These are phyloP conservation scores for Amblyopsis rosae DNA, from an alignment of 2,113 vertebrate genomes.

Conservation along the genomic window DNA sequence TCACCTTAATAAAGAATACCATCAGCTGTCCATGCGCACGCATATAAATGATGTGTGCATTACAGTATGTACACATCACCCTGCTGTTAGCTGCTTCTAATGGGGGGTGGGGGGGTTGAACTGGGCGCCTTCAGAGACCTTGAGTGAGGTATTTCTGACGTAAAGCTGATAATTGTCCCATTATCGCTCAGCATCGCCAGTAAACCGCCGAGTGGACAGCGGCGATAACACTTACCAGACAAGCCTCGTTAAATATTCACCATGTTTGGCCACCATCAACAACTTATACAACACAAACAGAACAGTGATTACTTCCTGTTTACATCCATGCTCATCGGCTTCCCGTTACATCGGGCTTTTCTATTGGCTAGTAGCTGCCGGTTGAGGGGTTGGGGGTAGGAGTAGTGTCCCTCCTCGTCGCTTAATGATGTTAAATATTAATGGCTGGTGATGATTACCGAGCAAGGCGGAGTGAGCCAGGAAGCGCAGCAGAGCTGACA, in stretches of 20 bases:
- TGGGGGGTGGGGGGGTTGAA: constrained; percentile 22
- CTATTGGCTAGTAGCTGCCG: constrained; percentile 57
- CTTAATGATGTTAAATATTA: constrained; percentile 74
- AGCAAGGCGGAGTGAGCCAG: constrained; percentile 59
- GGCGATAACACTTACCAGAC: constrained; percentile 55
- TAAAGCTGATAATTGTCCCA: constrained; percentile 67
- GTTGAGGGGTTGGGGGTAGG: constrained; percentile 17
- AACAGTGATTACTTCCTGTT: constrained; percentile 43
- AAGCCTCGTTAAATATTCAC: constrained; percentile 73
- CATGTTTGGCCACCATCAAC: constrained; percentile 67
- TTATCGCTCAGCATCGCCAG: constrained; percentile 56
- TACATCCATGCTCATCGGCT: not conserved
- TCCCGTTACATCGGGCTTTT: constrained; percentile 20
- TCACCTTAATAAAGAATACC: not conserved
- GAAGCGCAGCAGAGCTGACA: constrained; percentile 57
- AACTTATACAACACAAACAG: constrained; percentile 60
- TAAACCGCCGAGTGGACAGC: constrained; percentile 54
- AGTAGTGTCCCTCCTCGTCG: constrained; percentile 26
- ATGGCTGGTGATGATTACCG: constrained; percentile 66
- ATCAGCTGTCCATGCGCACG: constrained; percentile 6
- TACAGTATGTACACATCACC: constrained; percentile 15
- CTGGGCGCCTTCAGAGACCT: constrained; percentile 44
- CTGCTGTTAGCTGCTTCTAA: constrained; percentile 17
- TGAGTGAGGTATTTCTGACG: constrained; percentile 53
- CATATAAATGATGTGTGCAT: constrained; percentile 18